phyloP scores from a whole-genome alignment of 2,888 invertebrate species.

The Cremastinae sp. region DNA sequence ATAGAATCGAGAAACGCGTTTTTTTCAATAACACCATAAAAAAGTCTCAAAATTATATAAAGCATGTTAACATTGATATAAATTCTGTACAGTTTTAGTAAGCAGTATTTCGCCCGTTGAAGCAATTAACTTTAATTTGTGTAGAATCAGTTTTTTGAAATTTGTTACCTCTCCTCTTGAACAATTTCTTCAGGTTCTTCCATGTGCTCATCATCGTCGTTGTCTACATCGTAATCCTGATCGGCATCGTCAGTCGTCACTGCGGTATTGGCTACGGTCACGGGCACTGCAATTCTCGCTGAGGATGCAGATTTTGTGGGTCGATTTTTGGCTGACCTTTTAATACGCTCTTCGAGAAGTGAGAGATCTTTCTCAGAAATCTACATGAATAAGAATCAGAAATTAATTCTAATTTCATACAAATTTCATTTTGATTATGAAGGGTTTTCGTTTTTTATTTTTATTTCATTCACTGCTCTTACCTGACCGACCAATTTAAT shows the following conservation, averaged over 20 bases:
- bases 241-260: constrained; percentile 64
- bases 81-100: not conserved
- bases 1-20: constrained; percentile 18
- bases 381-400: constrained; percentile 78
- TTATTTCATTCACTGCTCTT: constrained; percentile 63
- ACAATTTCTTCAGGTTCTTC: constrained; percentile 56
- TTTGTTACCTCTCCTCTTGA: constrained; percentile 64
- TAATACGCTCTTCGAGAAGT: constrained; percentile 96
- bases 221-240: constrained; percentile 51
- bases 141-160: not conserved
- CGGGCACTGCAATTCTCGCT: constrained; percentile 78
- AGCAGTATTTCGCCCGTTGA: too few relatives aligned
- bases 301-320: constrained; percentile 81
- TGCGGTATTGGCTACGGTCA: constrained; percentile 74
- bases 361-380: constrained; percentile 97
- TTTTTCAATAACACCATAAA: not conserved
- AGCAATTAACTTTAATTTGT: not conserved
- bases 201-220: constrained; percentile 72
- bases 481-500: constrained; percentile 96
- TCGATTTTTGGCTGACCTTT: constrained; percentile 89
- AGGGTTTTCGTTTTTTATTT: not conserved
- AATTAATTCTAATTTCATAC: not conserved
- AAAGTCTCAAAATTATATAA: not conserved
- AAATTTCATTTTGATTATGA: not conserved
- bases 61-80: not conserved